phyloP scores from a whole-genome alignment of 2,113 vertebrate genomes.

The Alouatta palliata region DNA sequence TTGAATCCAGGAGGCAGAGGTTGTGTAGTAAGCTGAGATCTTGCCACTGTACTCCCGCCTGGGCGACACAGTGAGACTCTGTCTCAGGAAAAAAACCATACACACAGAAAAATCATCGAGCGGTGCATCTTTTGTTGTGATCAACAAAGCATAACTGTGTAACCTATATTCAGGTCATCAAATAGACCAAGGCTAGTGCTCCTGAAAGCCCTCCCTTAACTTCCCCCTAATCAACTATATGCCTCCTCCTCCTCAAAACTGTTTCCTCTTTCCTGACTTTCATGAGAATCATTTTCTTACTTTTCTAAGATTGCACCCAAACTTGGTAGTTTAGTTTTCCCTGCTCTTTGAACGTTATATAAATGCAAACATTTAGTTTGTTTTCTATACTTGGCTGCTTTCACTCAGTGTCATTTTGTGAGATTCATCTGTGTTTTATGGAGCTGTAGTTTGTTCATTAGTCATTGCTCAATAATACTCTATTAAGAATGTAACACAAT shows the following conservation, averaged over 20 bases:
- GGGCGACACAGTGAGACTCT: too few relatives aligned
- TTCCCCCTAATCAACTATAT: background rate
- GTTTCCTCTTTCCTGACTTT: background rate
- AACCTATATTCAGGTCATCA: background rate
- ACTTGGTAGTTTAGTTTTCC: constrained; percentile 27
- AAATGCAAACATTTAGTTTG: background rate
- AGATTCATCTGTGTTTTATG: background rate
- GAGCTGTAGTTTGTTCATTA: background rate
- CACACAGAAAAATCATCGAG: background rate
- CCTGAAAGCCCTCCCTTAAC: background rate
- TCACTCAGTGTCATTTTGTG: constrained; percentile 30
- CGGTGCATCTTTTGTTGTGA: background rate
- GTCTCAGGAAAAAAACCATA: too few relatives aligned
- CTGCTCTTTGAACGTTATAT: constrained; percentile 7
- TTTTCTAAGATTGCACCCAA: background rate
- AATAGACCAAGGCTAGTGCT: background rate
- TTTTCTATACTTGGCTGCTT: constrained; percentile 16
- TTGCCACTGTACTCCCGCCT: too few relatives aligned
- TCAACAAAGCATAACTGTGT: background rate
- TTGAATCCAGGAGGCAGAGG: too few relatives aligned
- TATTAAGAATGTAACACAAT: background rate
- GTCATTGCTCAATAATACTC: background rate
- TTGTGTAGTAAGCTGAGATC: too few relatives aligned
- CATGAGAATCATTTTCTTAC: background rate
- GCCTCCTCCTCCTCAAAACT: background rate